Evolutionary conservation across 2,888 invertebrate species (phyloP).

Genomic region (Acanthosepion lycidas): DNA sequence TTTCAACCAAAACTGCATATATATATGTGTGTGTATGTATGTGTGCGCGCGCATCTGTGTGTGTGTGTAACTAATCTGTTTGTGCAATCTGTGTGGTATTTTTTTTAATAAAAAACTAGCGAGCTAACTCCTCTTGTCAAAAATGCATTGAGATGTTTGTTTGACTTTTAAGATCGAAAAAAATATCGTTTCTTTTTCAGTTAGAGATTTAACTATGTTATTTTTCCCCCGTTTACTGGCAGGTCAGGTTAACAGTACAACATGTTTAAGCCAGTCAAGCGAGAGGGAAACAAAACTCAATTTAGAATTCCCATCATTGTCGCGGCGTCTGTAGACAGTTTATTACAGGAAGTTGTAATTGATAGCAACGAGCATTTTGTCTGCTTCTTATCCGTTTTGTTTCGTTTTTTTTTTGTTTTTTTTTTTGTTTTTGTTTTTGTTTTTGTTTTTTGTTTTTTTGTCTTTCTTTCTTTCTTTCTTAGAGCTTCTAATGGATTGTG

Average conservation of each 20-base stretch:
- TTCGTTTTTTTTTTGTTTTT: too few species aligned
- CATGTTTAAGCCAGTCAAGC: slow-evolving; percentile 4
- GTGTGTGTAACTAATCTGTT: too few species aligned
- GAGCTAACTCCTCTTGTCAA: not conserved
- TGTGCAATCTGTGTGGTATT: too few species aligned
- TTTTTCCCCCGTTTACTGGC: not conserved
- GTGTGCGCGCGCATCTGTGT: too few species aligned
- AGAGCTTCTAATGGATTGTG: not conserved
- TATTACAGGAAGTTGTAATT: slow-evolving; percentile 5
- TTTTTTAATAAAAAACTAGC: too few species aligned
- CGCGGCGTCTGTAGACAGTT: slow-evolving; percentile 2
- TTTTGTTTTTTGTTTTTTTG: too few species aligned
- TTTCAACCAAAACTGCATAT: too few species aligned
- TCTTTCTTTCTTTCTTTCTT: not conserved
- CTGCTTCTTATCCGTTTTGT: not conserved
- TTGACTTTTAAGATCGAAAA: not conserved
- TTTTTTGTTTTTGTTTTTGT: too few species aligned
- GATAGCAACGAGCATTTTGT: not conserved
- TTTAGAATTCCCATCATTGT: not conserved
- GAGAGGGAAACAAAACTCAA: not conserved
- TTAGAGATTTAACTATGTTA: not conserved
- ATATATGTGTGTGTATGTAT: too few species aligned
- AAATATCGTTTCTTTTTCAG: not conserved
- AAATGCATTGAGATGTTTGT: not conserved
- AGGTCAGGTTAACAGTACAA: not conserved